These are phyloP conservation scores for Epinephelus moara DNA, from an alignment of 2,113 vertebrate species.

Conservation along the genomic window DNA sequence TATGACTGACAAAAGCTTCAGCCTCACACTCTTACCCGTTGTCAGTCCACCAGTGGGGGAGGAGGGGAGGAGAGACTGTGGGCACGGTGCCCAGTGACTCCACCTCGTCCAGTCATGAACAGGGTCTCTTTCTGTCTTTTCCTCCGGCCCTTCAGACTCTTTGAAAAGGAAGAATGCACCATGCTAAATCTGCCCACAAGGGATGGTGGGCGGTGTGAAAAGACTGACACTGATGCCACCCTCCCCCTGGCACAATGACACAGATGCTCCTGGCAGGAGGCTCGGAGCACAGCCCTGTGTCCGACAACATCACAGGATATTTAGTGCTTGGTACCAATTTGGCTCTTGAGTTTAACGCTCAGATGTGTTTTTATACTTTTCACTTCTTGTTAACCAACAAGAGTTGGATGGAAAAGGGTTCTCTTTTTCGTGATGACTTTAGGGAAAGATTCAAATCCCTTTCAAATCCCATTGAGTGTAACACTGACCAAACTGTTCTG, in stretches of 20 bases:
- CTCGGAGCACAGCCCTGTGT: slow-evolving; percentile 6
- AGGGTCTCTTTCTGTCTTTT: slow-evolving; percentile 48
- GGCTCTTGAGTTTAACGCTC: neutral
- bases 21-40: slow-evolving; percentile 15
- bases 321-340: slow-evolving; percentile 26
- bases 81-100: slow-evolving; percentile 66
- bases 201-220: slow-evolving; percentile 59
- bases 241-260: slow-evolving; percentile 59
- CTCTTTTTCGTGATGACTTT: slow-evolving; percentile 18
- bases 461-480: neutral
- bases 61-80: slow-evolving; percentile 5
- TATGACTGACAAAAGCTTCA: slow-evolving; percentile 50
- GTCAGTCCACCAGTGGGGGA: slow-evolving; percentile 46
- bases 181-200: slow-evolving; percentile 68
- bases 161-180: slow-evolving; percentile 75
- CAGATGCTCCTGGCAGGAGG: slow-evolving; percentile 62
- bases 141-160: slow-evolving; percentile 36
- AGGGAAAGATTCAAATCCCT: neutral
- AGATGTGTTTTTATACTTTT: slow-evolving; percentile 21
- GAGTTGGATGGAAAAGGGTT: slow-evolving; percentile 15
- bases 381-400: slow-evolving; percentile 11
- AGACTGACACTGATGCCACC: slow-evolving; percentile 70
- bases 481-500: neutral
- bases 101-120: slow-evolving; percentile 59
- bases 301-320: slow-evolving; percentile 34